These are phyloP conservation scores for Macrophya annulata DNA, from an alignment of 2,888 invertebrate genomes.

Conservation along the genomic window DNA sequence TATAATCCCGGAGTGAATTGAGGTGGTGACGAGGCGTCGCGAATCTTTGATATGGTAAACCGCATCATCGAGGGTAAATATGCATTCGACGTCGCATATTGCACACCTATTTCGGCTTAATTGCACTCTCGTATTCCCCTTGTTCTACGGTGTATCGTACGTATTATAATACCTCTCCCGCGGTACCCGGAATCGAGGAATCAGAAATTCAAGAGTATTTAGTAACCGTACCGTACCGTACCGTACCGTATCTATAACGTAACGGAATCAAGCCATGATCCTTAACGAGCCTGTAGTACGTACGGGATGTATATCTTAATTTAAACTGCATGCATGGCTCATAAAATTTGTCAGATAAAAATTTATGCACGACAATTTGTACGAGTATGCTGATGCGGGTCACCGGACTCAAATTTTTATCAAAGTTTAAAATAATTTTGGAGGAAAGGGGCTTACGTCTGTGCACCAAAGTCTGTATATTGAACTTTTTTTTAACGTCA, in stretches of 20 bases:
- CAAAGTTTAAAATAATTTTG: not conserved
- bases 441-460: too few species aligned
- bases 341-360: not conserved
- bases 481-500: too few species aligned
- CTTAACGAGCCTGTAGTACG: not conserved
- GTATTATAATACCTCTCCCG: slow-evolving; percentile 13
- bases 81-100: slow-evolving; percentile 76
- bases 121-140: slow-evolving; percentile 77
- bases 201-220: slow-evolving; percentile 51
- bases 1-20: slow-evolving; percentile 42
- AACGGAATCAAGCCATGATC: not conserved
- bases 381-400: not conserved
- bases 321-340: not conserved
- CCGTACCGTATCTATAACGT: not conserved
- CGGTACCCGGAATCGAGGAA: not conserved
- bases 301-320: not conserved
- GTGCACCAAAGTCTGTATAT: not conserved
- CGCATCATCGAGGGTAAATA: slow-evolving; percentile 75
- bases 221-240: slow-evolving; percentile 6
- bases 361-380: too few species aligned
- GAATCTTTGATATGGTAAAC: slow-evolving; percentile 77
- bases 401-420: not conserved
- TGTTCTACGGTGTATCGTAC: slow-evolving; percentile 33
- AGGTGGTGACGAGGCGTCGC: slow-evolving; percentile 27
- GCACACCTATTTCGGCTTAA: slow-evolving; percentile 72